Evolutionary conservation across 2,888 invertebrate species (phyloP), one percentile per base, ranked within the genome.

Genomic region (Fragum fragum): DNA sequence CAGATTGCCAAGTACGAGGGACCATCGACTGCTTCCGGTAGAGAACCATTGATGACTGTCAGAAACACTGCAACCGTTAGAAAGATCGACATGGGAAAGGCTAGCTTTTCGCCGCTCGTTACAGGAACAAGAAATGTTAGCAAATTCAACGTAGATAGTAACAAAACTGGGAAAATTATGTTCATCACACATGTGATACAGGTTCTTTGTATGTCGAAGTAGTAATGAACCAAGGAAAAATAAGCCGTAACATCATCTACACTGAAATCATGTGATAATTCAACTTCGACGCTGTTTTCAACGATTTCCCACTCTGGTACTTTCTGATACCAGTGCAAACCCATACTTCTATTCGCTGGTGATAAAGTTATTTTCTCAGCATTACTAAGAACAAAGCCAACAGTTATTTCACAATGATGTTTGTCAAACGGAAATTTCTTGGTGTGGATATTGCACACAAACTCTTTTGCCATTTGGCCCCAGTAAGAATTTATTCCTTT

Each of bases 21-120:
- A 9, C 82, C 82, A 36, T 82, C 79, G 11, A 79, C 70, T 14
- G 82, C 75, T 73, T 82, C 82, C 7, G 82, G 82, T 26, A 82
- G 55, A 5, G 75, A 69, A 5, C 28, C 36, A 29, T 63, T 76
- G 23, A 82, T 82, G 0, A 79, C 57, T 9, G 82, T 82, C 63
- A 82, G 39, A 68, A 82, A 82, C 1, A 82, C 76, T 1, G 82
- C 78, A 7, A 82, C 29, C 3, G 82, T 79, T 7, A 82, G 32
- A 28, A 82, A 82, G 5, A 82, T 68, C 0, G 82, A 76, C 14
- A 82, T 73, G 14, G 82, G 79, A 61, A 76, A 82, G 1, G 68
- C 26, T 11, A 75, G 73, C 47, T 79, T 82, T 59, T 82, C 79
- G 7, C 82, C 82, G 32, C 82, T 79, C 53, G 73, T 79, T 3